Evolutionary conservation across 2,888 invertebrate species (phyloP).

Genomic region (Drosophila histrio): DNA sequence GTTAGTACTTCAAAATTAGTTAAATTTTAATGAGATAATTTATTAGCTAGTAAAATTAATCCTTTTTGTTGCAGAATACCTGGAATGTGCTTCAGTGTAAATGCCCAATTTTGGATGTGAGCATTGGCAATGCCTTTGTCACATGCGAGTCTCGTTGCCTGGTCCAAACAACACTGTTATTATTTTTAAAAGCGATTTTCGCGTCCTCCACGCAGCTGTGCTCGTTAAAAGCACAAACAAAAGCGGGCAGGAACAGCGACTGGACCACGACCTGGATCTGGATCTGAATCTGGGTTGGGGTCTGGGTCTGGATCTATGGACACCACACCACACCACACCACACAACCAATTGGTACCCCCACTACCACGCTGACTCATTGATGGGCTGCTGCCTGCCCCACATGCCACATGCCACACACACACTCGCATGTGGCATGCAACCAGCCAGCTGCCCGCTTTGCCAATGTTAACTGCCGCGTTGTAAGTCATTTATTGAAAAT

Average conservation of each 20-base stretch:
- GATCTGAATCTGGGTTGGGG: neutral
- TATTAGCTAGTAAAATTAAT: neutral
- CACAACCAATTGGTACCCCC: neutral
- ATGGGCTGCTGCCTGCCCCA: neutral
- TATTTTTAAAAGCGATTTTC: conserved; percentile 74
- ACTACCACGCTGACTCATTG: neutral
- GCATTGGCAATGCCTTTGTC: conserved; percentile 6
- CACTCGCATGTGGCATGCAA: neutral
- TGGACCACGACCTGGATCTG: conserved; percentile 8
- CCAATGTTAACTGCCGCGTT: conserved; percentile 36
- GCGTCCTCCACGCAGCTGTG: conserved; percentile 62
- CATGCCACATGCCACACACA: neutral
- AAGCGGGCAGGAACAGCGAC: conserved; percentile 10
- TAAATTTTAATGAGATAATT: too few species aligned
- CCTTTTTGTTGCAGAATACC: neutral
- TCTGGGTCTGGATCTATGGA: neutral
- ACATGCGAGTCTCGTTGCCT: neutral
- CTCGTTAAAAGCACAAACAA: conserved; percentile 71
- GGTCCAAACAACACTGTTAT: conserved; percentile 56
- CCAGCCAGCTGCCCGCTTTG: neutral
- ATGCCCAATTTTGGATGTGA: neutral
- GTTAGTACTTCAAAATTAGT: too few species aligned
- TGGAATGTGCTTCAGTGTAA: neutral
- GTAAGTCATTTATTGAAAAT: conserved; percentile 77
- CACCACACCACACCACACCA: conserved; percentile 1